A percentile compares a stretch with the other conserved stretches of the same genome.
These are phyloP conservation scores for Ophion costatus DNA, from an alignment of 2,888 invertebrate genomes.

Conservation along the genomic window DNA sequence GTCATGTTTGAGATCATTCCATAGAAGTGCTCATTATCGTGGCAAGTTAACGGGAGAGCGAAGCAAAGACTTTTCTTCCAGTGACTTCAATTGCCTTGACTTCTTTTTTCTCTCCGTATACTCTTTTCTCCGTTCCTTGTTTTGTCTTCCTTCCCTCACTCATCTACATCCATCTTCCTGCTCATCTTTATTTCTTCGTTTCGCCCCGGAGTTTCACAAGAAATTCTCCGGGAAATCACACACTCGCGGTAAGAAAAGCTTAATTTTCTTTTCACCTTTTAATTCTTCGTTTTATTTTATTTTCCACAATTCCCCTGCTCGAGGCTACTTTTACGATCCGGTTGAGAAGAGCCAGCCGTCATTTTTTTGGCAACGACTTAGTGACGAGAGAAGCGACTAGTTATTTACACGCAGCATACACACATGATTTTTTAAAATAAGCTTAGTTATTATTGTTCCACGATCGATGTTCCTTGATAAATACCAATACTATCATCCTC, in stretches of 20 bases:
- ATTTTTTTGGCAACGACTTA: no score
- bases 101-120: conserved; percentile 7
- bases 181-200: conserved; percentile 12
- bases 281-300: conserved; percentile 7
- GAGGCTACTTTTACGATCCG: no score
- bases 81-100: not conserved
- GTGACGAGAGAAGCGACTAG: no score
- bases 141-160: conserved; percentile 10
- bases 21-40: conserved; percentile 57
- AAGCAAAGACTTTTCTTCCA: not conserved
- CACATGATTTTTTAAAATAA: not conserved
- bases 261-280: not conserved
- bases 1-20: conserved; percentile 40
- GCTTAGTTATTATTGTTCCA: no score
- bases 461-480: no score
- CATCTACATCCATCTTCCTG: not conserved
- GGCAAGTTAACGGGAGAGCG: conserved; percentile 38
- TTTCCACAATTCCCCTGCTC: not conserved
- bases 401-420: no score
- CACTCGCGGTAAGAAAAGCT: not conserved
- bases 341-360: not conserved
- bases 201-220: not conserved
- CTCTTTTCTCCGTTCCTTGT: conserved; percentile 8
- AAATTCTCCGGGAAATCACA: conserved; percentile 20
- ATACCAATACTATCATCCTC: no score